phyloP scores from a whole-genome alignment of 2,113 vertebrate genomes.

The Paramormyrops kingsleyae region DNA sequence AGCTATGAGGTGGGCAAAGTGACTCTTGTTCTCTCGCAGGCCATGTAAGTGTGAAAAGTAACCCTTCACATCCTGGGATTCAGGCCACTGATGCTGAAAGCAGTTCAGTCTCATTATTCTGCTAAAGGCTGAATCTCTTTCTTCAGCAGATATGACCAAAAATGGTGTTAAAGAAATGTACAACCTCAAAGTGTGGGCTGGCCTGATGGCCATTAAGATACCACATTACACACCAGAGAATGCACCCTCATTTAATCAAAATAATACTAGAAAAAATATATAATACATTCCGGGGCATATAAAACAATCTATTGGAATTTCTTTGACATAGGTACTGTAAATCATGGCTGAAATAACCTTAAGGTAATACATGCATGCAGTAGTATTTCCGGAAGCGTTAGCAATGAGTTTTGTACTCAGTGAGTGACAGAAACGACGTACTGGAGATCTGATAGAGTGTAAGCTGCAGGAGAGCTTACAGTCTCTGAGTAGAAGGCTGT shows the following conservation, averaged over 20 bases:
- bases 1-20: conserved; percentile 28
- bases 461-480: conserved; percentile 29
- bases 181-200: background rate
- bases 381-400: conserved; percentile 16
- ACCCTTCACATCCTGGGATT: conserved; percentile 16
- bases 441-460: conserved; percentile 32
- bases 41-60: background rate
- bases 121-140: background rate
- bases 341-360: conserved; percentile 25
- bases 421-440: conserved; percentile 25
- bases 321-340: background rate
- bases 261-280: background rate
- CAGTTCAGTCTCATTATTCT: conserved; percentile 37
- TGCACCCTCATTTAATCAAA: background rate
- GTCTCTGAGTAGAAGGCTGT: conserved; percentile 47
- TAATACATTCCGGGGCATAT: background rate
- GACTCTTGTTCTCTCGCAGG: conserved; percentile 38
- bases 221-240: background rate
- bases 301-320: background rate
- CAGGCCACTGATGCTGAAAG: conserved; percentile 36
- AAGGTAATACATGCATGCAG: conserved; percentile 28
- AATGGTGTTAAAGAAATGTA: background rate
- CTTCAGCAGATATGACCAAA: background rate
- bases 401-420: background rate
- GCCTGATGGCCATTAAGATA: background rate